Base-by-base conservation (phyloP, 1,140 invertebrate species). In the Drosophila insularis region DNA sequence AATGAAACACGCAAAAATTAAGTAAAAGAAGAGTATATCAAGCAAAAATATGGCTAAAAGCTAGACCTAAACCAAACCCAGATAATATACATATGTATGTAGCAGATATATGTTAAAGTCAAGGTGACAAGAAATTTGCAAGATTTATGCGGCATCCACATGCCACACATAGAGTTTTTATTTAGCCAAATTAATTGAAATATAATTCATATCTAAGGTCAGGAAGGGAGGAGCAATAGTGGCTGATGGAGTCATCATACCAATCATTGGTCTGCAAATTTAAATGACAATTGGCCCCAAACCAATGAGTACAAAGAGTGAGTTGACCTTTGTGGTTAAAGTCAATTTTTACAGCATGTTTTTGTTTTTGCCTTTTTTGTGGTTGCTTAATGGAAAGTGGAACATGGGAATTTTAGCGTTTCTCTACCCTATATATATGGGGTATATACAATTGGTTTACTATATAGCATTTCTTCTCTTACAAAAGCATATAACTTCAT, bases 371-470 rank as follows among this genome's bases (percentile, higher is more conserved):
- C 4, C 27, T 5, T 13, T 81, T 72, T 63, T 56, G 56, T 80
- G 63, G 61, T 60, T 61, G 37, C 35, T 21, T 55, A 71, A 81
- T 87, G 81, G 69, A 86, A 86, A 86, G 73, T 87, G 81, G 81
- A 86, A 78, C 82, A 86, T 87, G 82, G 82, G 82, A 86, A 87
- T 50, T 71, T 46, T 46, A 50, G 17, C 11, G n/a, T 31, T 72
- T 74, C 63, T 64, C 11, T 65, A 39, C 14, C 53, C 62, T 75
- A 43, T 53, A 71, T 66, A 58, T 35, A 32, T 35, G 40, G 68
- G 68, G 68, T 74, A 60, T 58, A 68, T 64, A 68, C 68, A 81
- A 86, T 80, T 56, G 71, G 11, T 75, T 68, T 61, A 60, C 4
- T 35, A 35, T 35, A 35, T 6, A n/a, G 6, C 1, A 35, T 4